phyloP scores from a whole-genome alignment of 1,140 invertebrate species.

The Heterodera schachtii region DNA sequence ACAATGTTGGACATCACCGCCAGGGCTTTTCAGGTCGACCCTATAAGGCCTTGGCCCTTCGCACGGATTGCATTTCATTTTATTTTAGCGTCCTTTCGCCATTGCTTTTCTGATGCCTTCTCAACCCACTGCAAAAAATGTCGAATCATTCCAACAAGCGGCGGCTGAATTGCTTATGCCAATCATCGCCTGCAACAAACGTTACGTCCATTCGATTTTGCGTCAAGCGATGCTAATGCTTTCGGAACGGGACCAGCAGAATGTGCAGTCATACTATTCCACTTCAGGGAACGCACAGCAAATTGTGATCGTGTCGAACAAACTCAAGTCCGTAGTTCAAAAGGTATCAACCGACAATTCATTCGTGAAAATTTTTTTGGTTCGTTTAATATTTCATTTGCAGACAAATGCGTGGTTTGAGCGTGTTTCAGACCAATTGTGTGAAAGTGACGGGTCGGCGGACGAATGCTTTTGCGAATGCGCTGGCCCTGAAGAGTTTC shows the following conservation, averaged over 20 bases:
- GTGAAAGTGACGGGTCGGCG: constrained; percentile 21
- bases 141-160: constrained; percentile 34
- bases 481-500: constrained; percentile 18
- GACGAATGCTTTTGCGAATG: constrained; percentile 39
- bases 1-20: constrained; percentile 57
- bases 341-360: constrained; percentile 33
- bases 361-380: not conserved
- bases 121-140: constrained; percentile 36
- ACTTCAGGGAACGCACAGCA: constrained; percentile 27
- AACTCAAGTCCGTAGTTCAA: constrained; percentile 46
- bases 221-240: constrained; percentile 35
- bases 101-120: constrained; percentile 46
- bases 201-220: constrained; percentile 41
- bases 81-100: constrained; percentile 57
- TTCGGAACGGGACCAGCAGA: constrained; percentile 38
- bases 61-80: not conserved
- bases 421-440: constrained; percentile 15
- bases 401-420: constrained; percentile 6
- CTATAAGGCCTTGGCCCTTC: not conserved
- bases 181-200: constrained; percentile 54
- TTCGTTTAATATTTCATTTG: not conserved
- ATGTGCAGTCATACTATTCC: constrained; percentile 46
- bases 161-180: constrained; percentile 41
- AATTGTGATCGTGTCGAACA: constrained; percentile 30
- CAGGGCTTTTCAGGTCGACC: constrained; percentile 53